Evolutionary conservation across 2,888 invertebrate species (phyloP).

Genomic region (Odontocolon sp.): DNA sequence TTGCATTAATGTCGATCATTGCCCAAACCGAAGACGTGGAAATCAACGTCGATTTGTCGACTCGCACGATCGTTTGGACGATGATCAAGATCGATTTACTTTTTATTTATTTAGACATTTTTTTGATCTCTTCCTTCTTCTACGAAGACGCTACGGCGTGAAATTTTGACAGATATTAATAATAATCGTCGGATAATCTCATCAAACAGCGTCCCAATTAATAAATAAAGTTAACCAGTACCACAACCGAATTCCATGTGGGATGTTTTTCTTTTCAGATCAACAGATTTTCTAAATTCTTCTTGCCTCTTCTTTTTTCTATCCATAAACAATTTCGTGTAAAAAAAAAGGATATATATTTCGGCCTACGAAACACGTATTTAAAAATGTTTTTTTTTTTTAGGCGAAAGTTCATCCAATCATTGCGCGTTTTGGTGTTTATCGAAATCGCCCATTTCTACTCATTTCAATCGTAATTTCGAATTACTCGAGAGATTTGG

Average conservation of each 20-base stretch:
- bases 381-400: background rate
- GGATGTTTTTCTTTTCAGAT: slow-evolving; percentile 26
- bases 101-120: slow-evolving; percentile 4
- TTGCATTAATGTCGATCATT: slow-evolving; percentile 64
- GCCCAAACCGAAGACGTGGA: slow-evolving; percentile 59
- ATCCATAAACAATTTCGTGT: slow-evolving; percentile 11
- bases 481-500: slow-evolving; percentile 31
- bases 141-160: slow-evolving; percentile 21
- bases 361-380: background rate
- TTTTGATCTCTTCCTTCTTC: background rate
- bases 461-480: slow-evolving; percentile 26
- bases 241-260: slow-evolving; percentile 50
- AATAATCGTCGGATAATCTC: slow-evolving; percentile 36
- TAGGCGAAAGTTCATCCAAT: slow-evolving; percentile 8
- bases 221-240: slow-evolving; percentile 68
- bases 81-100: slow-evolving; percentile 64
- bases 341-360: slow-evolving; percentile 9
- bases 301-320: background rate
- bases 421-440: slow-evolving; percentile 17
- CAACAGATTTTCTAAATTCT: slow-evolving; percentile 21
- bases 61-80: slow-evolving; percentile 61
- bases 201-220: slow-evolving; percentile 58
- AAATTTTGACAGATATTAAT: slow-evolving; percentile 35
- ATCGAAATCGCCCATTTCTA: slow-evolving; percentile 15
- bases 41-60: background rate